These are phyloP conservation scores for Dioctria linearis DNA, from an alignment of 2,888 invertebrate genomes.

Conservation along the genomic window DNA sequence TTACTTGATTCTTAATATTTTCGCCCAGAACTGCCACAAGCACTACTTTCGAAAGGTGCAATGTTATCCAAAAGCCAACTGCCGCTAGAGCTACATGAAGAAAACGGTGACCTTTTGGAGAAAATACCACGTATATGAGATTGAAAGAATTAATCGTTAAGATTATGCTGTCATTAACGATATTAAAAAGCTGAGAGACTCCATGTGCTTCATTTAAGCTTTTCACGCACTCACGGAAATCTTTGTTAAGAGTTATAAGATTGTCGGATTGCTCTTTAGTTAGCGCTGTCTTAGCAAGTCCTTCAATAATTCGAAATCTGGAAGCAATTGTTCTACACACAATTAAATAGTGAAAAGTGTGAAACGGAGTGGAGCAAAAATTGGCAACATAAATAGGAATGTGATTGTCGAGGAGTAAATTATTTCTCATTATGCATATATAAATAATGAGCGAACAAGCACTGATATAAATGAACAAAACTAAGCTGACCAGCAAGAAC, in stretches of 20 bases:
- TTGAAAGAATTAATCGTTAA: not conserved
- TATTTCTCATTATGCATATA: not conserved
- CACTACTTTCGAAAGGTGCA: not conserved
- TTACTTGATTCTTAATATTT: constrained; percentile 18
- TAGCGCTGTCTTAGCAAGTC: not conserved
- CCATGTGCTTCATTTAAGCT: constrained; percentile 13
- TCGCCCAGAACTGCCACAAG: not conserved
- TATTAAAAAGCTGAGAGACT: constrained; percentile 7
- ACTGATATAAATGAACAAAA: not conserved
- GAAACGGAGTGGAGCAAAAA: not conserved
- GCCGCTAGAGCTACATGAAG: not conserved
- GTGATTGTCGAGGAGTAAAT: not conserved
- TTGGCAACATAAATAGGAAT: not conserved
- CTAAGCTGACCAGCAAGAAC: not conserved
- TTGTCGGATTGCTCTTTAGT: constrained; percentile 2
- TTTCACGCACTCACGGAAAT: not conserved
- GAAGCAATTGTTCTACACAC: constrained; percentile 11
- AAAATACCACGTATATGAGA: not conserved
- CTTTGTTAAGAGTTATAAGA: not conserved
- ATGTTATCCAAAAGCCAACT: not conserved
- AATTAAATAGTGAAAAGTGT: constrained; percentile 1
- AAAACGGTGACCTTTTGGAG: not conserved
- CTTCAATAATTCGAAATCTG: constrained; percentile 5
- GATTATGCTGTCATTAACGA: constrained; percentile 18
- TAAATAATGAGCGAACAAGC: not conserved